phyloP scores from a whole-genome alignment of 2,113 vertebrate species.

The Semicossyphus pulcher region DNA sequence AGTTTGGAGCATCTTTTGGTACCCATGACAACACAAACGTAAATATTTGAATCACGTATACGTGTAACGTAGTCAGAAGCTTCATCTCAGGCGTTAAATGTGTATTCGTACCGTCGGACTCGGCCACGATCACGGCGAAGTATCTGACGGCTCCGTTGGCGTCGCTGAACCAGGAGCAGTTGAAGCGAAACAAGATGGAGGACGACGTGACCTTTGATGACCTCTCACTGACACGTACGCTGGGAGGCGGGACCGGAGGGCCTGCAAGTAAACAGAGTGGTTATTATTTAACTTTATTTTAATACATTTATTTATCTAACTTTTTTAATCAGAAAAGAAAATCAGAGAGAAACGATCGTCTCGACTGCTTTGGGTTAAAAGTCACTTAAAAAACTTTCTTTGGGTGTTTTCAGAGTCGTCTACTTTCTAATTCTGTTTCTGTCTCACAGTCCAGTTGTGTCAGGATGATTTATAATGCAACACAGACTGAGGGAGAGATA shows the following conservation, averaged over 20 bases:
- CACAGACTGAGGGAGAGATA: background rate
- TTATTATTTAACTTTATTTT: too few relatives aligned
- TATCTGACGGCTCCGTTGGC: slow-evolving; percentile 92
- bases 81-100: too few relatives aligned
- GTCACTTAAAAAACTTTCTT: too few relatives aligned
- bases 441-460: slow-evolving; percentile 38
- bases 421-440: too few relatives aligned
- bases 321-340: too few relatives aligned
- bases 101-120: slow-evolving; percentile 87
- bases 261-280: slow-evolving; percentile 75
- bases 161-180: slow-evolving; percentile 99
- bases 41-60: too few relatives aligned
- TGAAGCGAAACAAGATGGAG: slow-evolving; percentile 96
- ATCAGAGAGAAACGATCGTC: too few relatives aligned
- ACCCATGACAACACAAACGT: background rate
- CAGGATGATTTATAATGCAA: slow-evolving; percentile 62
- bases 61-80: too few relatives aligned
- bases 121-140: slow-evolving; percentile 91
- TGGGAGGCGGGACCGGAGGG: slow-evolving; percentile 89
- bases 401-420: too few relatives aligned
- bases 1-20: too few relatives aligned
- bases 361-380: too few relatives aligned
- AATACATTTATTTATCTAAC: too few relatives aligned
- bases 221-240: slow-evolving; percentile 86
- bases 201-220: slow-evolving; percentile 88